Percentiles rank a stretch among this genome's conserved stretches.
These are phyloP conservation scores for Argentina silus DNA, from an alignment of 2,797 vertebrate genomes.

Conservation along the genomic window DNA sequence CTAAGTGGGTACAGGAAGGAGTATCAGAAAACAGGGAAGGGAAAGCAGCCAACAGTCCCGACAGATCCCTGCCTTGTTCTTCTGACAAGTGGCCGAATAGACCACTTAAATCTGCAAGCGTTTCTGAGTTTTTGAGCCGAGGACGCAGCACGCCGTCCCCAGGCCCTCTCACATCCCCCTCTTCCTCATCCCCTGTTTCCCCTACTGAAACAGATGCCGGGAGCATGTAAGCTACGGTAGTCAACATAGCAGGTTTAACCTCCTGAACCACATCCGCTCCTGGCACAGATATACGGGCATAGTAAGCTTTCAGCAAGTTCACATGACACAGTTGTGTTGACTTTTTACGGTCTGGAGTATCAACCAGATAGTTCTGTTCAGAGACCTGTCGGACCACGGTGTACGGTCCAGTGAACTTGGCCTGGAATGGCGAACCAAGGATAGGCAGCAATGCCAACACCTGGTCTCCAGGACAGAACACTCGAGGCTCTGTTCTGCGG, in stretches of 20 bases:
- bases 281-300: too few relatives aligned
- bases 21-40: slow-evolving; percentile 8
- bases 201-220: background rate
- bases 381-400: too few relatives aligned
- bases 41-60: background rate
- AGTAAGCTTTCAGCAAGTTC: slow-evolving; percentile 21
- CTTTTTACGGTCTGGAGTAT: background rate
- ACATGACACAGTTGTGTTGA: slow-evolving; percentile 12
- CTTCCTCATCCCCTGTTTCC: background rate
- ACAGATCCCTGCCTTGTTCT: background rate
- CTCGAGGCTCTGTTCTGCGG: too few relatives aligned
- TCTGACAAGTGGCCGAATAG: background rate
- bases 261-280: too few relatives aligned
- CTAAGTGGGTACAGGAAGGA: slow-evolving; percentile 3
- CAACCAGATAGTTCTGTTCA: slow-evolving; percentile 13
- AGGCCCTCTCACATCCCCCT: too few relatives aligned
- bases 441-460: too few relatives aligned
- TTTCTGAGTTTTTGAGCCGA: too few relatives aligned
- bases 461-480: too few relatives aligned
- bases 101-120: background rate
- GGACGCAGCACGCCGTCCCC: too few relatives aligned
- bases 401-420: too few relatives aligned
- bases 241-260: background rate
- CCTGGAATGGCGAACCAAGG: too few relatives aligned
- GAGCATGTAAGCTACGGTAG: background rate